Evolutionary conservation across 2,797 vertebrate genomes (phyloP), one percentile per base, ranked within the genome.

Genomic region (Dryobates pubescens): DNA sequence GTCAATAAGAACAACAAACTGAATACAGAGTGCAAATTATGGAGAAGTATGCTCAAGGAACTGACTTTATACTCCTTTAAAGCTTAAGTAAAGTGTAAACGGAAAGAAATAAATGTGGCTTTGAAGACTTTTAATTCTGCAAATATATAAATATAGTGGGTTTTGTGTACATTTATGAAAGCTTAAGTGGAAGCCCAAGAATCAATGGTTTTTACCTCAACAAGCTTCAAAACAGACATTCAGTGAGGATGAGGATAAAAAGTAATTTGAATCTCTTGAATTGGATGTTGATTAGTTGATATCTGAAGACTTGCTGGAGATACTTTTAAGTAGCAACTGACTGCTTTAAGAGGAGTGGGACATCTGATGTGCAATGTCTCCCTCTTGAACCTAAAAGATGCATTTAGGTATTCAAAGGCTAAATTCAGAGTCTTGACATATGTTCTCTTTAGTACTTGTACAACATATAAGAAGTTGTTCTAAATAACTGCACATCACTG

Each of bases 221-320:
- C 64, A 73, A 62, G 1, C 45, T 73, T 82, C 30, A 63, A 83
- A 92, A 68, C 13, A 89, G 68, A 63, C 7, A 17, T 49, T 73
- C 41, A 53, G 9, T 51, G 64, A 84, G 5, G 9, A 59, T 57
- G 17, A 92, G 13, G 7, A 82, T 80, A 62, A 84, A 79, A 74
- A 73, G 4, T 32, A 62, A 57, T 76, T 59, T 74, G 13, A 84
- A 64, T 88, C 54, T 29, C 70, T 80, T 90, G 71, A 92, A 93
- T 61, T n/a, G 30, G 23, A 82, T 78, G 49, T 58, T 91, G 67
- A 82, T 92, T 68, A 84, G 34, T 45, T 94, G 82, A 85, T 17
- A 87, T 93, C 65, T 90, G 53, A 85, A 93, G 51, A 56, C 22
- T 17, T 85, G 20, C 8, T 85, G 65, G 45, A 65, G 17, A 56